phyloP scores from a whole-genome alignment of 1,140 invertebrate species.

The Pomacea maculata region DNA sequence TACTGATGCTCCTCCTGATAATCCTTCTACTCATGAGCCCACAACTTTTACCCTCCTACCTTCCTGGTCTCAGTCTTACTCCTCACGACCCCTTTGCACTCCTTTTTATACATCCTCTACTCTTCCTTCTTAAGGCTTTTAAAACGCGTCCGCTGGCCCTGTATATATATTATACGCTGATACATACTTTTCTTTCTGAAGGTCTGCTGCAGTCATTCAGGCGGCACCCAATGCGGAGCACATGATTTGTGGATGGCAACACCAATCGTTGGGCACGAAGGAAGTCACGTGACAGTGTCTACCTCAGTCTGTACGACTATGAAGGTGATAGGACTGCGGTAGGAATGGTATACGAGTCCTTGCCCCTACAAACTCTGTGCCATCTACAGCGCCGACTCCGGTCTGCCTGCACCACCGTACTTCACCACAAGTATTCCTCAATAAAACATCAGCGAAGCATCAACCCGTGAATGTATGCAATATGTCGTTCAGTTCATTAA shows the following conservation, averaged over 20 bases:
- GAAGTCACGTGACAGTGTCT: constrained; percentile 27
- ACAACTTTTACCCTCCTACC: no score
- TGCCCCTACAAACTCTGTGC: constrained; percentile 35
- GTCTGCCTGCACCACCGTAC: constrained; percentile 35
- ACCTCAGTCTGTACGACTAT: constrained; percentile 10
- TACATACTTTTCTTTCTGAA: constrained; percentile 1
- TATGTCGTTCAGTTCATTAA: no score
- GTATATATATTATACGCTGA: no score
- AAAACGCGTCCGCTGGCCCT: no score
- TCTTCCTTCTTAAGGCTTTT: no score
- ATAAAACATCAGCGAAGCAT: no score
- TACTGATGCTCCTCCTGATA: not conserved
- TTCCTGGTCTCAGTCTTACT: no score
- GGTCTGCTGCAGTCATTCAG: constrained; percentile 39
- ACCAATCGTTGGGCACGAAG: constrained; percentile 24
- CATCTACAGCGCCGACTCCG: constrained; percentile 27
- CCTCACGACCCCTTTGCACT: no score
- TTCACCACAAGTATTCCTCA: not conserved
- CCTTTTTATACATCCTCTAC: no score
- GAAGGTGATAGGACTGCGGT: constrained; percentile 30
- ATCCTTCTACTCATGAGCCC: no score
- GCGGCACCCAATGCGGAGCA: not conserved
- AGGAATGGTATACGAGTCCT: constrained; percentile 39
- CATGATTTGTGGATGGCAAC: constrained; percentile 30
- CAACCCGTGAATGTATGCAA: no score